Conservation (phyloP, 2,113 vertebrate genomes). For the Halcyon senegalensis region DNA sequence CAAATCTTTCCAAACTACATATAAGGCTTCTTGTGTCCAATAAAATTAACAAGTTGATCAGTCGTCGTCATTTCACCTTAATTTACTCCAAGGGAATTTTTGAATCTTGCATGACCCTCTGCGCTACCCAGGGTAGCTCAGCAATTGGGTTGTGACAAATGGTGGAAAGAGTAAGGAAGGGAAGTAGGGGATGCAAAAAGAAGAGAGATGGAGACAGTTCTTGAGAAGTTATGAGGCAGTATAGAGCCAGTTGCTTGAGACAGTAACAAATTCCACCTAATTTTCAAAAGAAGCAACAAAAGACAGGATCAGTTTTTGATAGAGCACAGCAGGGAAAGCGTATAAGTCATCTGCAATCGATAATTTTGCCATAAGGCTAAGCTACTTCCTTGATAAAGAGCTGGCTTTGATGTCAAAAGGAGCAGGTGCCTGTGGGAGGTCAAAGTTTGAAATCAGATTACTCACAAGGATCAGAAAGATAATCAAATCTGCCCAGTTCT, state of each 20-base stretch:
- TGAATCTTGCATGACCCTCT: too few relatives aligned
- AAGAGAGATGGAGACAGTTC: slow-evolving; percentile 1
- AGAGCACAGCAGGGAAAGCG: slow-evolving; percentile 32
- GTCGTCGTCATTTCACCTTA: too few relatives aligned
- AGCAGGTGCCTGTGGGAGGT: slow-evolving; percentile 64
- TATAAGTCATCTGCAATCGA: slow-evolving; percentile 56
- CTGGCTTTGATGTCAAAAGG: slow-evolving; percentile 61
- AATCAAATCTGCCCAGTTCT: slow-evolving; percentile 66
- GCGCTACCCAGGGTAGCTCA: too few relatives aligned
- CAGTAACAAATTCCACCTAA: slow-evolving; percentile 57
- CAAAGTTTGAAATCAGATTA: slow-evolving; percentile 68
- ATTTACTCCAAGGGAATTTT: too few relatives aligned
- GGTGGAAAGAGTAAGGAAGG: background rate
- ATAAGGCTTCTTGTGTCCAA: too few relatives aligned
- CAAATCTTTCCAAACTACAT: too few relatives aligned
- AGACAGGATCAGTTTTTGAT: slow-evolving; percentile 41
- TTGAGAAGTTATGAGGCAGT: background rate
- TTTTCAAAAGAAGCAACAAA: slow-evolving; percentile 56
- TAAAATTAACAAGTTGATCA: too few relatives aligned
- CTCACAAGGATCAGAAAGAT: slow-evolving; percentile 68
- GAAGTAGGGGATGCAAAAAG: background rate
- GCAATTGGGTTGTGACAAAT: too few relatives aligned
- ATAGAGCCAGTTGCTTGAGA: slow-evolving; percentile 34
- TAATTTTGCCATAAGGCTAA: slow-evolving; percentile 69
- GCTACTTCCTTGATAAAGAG: slow-evolving; percentile 63